Conservation (phyloP, 1,140 invertebrate genomes). For the Stratiolaelaps scimitus region DNA sequence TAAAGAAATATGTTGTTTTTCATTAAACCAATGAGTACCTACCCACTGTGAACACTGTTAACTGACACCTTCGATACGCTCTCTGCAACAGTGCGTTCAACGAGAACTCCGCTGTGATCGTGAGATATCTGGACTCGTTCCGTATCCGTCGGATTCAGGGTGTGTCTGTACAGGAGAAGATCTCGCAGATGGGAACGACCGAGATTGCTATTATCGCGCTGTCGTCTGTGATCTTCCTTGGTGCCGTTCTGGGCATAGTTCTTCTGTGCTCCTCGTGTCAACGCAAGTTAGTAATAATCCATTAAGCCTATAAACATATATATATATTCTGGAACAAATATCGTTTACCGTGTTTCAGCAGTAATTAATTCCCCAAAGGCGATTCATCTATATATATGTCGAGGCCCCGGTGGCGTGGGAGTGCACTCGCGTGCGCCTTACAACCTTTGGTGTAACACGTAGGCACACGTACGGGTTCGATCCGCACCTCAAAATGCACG, state of each 20-base stretch:
- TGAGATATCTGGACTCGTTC: conserved; percentile 47
- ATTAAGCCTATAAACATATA: no score
- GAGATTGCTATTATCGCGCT: conserved; percentile 64
- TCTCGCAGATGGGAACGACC: conserved; percentile 53
- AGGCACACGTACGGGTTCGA: no score
- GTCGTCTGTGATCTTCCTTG: conserved; percentile 61
- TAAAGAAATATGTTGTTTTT: no score
- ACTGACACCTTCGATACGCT: conserved; percentile 4
- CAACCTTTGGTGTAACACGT: no score
- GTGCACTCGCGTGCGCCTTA: no score
- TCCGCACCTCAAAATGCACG: no score
- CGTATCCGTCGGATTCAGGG: conserved; percentile 44
- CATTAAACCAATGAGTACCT: neutral
- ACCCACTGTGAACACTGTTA: neutral
- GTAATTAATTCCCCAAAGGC: no score
- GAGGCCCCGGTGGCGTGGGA: no score
- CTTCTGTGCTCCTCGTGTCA: conserved; percentile 38
- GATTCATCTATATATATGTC: no score
- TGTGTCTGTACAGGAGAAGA: conserved; percentile 41
- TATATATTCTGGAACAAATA: no score
- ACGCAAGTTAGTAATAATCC: conserved; percentile 35
- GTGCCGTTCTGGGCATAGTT: conserved; percentile 56
- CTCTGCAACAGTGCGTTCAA: conserved; percentile 46
- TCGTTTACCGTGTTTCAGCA: no score
- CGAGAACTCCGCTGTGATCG: conserved; percentile 48